phyloP scores from a whole-genome alignment of 2,113 vertebrate genomes.

The Alexandromys fortis region DNA sequence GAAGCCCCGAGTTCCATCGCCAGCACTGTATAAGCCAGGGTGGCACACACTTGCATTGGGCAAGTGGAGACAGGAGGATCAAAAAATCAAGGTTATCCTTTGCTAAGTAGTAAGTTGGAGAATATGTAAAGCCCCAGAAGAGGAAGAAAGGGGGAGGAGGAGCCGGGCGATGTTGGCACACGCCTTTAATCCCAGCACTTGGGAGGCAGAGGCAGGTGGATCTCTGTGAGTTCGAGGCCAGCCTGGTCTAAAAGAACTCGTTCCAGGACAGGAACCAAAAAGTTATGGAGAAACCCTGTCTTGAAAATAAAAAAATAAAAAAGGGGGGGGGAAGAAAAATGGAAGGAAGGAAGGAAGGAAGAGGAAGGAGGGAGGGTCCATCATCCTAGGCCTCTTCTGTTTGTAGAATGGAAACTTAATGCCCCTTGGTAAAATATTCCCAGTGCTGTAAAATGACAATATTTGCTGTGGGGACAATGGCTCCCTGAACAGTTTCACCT shows the following conservation, averaged over 20 bases:
- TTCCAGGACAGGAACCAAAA: no score
- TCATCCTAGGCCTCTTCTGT: not conserved
- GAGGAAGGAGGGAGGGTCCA: no score
- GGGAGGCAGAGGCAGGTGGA: no score
- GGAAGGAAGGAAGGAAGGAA: accelerated
- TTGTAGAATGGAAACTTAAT: not conserved
- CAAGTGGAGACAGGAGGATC: not conserved
- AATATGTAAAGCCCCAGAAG: not conserved
- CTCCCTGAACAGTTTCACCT: not conserved
- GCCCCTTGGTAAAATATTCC: not conserved
- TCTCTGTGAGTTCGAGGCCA: no score
- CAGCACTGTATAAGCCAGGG: not conserved
- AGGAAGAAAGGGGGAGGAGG: not conserved
- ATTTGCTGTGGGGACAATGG: not conserved
- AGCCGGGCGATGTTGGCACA: no score
- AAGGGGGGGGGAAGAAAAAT: no score
- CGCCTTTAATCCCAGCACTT: no score
- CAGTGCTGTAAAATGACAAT: not conserved
- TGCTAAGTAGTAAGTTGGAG: not conserved
- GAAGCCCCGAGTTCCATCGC: not conserved
- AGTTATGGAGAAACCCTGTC: no score
- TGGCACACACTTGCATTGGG: not conserved
- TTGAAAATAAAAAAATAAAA: no score
- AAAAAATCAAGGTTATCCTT: not conserved
- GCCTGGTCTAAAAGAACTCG: no score